Conservation (phyloP, 1,140 invertebrate species). For the Holotrichia oblita region DNA sequence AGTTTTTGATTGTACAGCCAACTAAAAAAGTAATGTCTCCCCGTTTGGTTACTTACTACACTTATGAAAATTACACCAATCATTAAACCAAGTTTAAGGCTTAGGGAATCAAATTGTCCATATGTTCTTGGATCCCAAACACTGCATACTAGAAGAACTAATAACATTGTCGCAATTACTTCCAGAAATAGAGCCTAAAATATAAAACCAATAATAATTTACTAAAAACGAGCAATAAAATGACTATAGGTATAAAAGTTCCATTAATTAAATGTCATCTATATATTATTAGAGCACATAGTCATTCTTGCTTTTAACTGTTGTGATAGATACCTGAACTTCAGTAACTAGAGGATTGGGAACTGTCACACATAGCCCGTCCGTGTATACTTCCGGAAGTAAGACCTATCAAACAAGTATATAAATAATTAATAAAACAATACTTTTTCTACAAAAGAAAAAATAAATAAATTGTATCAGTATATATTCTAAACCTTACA, state of each 20-base stretch:
- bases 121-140: slow-evolving; percentile 24
- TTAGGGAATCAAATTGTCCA: background rate
- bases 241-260: too few relatives aligned
- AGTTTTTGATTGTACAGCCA: too few relatives aligned
- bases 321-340: slow-evolving; percentile 10
- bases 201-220: too few relatives aligned
- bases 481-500: too few relatives aligned
- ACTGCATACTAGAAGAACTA: background rate
- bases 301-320: background rate
- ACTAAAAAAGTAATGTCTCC: too few relatives aligned
- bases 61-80: slow-evolving; percentile 27
- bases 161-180: background rate
- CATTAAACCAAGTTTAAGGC: slow-evolving; percentile 24
- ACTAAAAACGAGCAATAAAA: too few relatives aligned
- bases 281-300: background rate
- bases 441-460: too few relatives aligned
- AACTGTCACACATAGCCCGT: background rate
- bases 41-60: slow-evolving; percentile 32
- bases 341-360: slow-evolving; percentile 31
- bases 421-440: background rate
- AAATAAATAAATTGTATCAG: too few relatives aligned
- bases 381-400: slow-evolving; percentile 4
- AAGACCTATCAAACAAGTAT: too few relatives aligned
- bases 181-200: slow-evolving; percentile 33
- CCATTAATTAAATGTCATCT: too few relatives aligned